These are phyloP conservation scores for Eriocheir sinensis DNA, from an alignment of 1,140 invertebrate genomes.

Conservation along the genomic window DNA sequence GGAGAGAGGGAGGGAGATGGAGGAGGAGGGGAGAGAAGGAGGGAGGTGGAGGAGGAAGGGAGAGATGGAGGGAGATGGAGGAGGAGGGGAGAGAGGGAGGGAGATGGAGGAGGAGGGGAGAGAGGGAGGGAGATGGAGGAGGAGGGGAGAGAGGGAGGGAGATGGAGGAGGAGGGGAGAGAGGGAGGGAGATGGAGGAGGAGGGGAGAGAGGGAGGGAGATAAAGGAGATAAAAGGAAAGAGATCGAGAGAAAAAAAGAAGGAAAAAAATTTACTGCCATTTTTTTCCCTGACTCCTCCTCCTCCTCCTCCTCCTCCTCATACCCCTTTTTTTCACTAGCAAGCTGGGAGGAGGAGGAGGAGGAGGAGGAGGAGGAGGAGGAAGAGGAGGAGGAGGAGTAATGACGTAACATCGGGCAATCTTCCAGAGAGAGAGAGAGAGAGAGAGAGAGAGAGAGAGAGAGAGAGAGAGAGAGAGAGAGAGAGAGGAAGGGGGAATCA, in stretches of 20 bases:
- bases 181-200: no score
- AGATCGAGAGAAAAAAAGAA: neutral
- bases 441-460: neutral
- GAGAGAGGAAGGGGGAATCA: neutral
- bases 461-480: neutral
- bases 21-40: neutral
- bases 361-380: neutral
- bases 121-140: neutral
- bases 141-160: neutral
- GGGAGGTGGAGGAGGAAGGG: neutral
- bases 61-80: neutral
- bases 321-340: no score
- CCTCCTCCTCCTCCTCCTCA: no score
- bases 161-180: neutral
- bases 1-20: neutral
- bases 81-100: neutral
- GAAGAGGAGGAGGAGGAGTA: neutral
- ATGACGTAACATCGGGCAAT: neutral
- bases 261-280: no score
- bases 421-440: neutral
- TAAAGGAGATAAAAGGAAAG: neutral
- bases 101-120: neutral
- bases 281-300: no score
- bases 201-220: neutral
- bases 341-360: neutral